Evolutionary conservation across 2,113 vertebrate genomes (phyloP), one percentile per base, ranked within the genome.

Genomic region (Trogon melanurus): DNA sequence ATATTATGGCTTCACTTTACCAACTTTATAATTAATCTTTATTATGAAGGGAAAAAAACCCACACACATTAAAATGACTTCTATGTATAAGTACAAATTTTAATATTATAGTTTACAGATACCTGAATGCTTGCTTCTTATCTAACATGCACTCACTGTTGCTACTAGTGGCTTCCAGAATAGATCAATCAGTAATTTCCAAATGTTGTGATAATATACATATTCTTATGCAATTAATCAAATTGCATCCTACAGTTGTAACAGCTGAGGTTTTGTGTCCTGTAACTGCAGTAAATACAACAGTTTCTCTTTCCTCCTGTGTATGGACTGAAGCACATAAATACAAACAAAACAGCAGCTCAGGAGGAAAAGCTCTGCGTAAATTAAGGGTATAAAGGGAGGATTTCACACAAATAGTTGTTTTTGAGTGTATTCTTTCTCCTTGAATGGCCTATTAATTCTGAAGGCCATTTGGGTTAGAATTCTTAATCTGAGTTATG

Each of bases 381-480:
- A 83, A 93, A 83, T 70, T 73, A 66, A 66, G 74, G 26, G 47
- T 51, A 91, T 74, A 89, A 85, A 94, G 22, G 26, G 22, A 88
- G 22, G 51, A n/a, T 80, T 96, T 85, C 34, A 32, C 58, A 72
- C 62, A 94, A 89, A 91, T 81, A 70, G 23, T 85, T 93, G 65
- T 81, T 95, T 91, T 90, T 84, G 75, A 86, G 29, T 16, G 34
- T 79, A 58, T 92, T 94, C 47, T 93, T 86, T 90, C 78, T 91
- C 71, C 64, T 73, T 96, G 75, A 95, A 93, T 73, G 19, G 47
- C 26, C 64, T 80, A 90, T 95, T 95, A 95, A 93, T 95, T 94
- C 64, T 95, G 94, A 97, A 96, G 95, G 94, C 82, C 93, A n/a
- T 90, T 93, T 88, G 45, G 7, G 54, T 95, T 91, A 62, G 75